Percentiles rank a stretch among this genome's conserved stretches.
These are phyloP conservation scores for Lepisosteus osseus DNA, from an alignment of 2,113 vertebrate species.

Conservation along the genomic window DNA sequence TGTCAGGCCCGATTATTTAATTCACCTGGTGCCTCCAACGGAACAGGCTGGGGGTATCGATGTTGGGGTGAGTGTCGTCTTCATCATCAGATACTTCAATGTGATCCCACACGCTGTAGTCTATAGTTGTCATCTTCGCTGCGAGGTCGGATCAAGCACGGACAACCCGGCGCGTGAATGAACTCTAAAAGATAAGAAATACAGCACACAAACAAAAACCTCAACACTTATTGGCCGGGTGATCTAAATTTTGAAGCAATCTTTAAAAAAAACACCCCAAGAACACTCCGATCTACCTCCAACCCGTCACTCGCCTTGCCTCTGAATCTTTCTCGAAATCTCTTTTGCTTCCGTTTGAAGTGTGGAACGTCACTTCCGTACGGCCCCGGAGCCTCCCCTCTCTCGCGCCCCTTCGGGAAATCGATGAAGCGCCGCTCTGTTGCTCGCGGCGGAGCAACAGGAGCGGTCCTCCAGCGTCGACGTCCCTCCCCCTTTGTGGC, in stretches of 20 bases:
- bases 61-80: constrained; percentile 80
- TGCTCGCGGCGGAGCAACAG: too few relatives aligned
- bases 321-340: constrained; percentile 6
- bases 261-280: background rate
- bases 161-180: background rate
- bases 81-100: constrained; percentile 90
- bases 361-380: too few relatives aligned
- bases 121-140: constrained; percentile 69
- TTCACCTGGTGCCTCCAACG: constrained; percentile 87
- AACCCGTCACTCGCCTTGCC: background rate
- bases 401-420: too few relatives aligned
- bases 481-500: too few relatives aligned
- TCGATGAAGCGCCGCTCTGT: too few relatives aligned
- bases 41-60: constrained; percentile 86
- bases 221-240: too few relatives aligned
- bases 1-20: too few relatives aligned
- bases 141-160: too few relatives aligned
- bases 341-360: constrained; percentile 6
- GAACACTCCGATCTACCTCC: background rate
- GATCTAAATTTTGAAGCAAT: background rate
- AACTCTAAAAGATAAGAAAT: background rate
- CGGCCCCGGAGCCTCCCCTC: too few relatives aligned
- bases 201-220: background rate
- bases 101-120: constrained; percentile 89
- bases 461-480: too few relatives aligned